A percentile compares a stretch with the other conserved stretches of the same genome.
phyloP scores from a whole-genome alignment of 53 echinoderm and acorn worm species.

The Echinarachnius parma region DNA sequence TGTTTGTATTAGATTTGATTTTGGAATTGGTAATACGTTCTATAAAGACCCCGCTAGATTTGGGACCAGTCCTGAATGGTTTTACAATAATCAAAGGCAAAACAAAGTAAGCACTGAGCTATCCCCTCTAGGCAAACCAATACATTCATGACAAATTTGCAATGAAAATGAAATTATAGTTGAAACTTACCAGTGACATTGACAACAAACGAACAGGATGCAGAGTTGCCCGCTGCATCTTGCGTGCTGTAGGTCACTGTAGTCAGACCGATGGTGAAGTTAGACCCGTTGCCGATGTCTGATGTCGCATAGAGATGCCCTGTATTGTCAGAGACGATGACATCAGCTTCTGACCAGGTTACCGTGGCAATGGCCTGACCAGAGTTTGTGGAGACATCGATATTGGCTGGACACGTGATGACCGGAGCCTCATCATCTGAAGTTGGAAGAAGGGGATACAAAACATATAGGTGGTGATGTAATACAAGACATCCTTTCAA shows the following conservation, averaged over 20 bases:
- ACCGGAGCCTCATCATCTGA: background rate
- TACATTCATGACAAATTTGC: no score
- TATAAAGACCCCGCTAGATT: no score
- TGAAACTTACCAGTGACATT: conserved; percentile 30
- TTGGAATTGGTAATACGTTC: no score
- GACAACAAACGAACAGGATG: conserved; percentile 27
- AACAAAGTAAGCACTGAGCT: background rate
- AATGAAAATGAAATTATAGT: background rate
- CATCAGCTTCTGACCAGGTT: background rate
- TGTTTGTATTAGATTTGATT: no score
- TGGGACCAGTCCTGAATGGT: no score
- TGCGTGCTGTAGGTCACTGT: conserved; percentile 35
- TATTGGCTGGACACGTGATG: conserved; percentile 8
- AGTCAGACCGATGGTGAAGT: conserved; percentile 26
- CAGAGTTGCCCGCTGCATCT: conserved; percentile 28
- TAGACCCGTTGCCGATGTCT: conserved; percentile 1
- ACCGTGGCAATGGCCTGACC: background rate
- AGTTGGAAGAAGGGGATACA: no score
- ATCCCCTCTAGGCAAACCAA: no score
- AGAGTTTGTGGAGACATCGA: background rate
- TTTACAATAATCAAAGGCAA: background rate
- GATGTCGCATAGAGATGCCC: conserved; percentile 20
- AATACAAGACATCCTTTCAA: no score
- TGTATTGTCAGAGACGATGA: conserved; percentile 21
- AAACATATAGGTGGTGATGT: background rate